Conservation (phyloP, 2,797 vertebrate genomes). For the Propithecus perrieri region DNA sequence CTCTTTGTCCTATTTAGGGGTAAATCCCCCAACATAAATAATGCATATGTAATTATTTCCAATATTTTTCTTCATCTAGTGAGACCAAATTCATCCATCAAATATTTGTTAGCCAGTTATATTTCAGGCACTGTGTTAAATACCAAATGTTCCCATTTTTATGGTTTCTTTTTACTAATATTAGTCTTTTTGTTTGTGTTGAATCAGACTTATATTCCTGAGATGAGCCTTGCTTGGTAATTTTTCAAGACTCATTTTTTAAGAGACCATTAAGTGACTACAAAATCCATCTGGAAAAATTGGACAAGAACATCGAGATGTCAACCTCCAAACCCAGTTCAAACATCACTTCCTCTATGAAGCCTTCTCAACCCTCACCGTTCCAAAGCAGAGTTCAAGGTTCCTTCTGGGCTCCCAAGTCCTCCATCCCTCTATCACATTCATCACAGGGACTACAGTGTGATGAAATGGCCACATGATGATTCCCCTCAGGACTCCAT, state of each 20-base stretch:
- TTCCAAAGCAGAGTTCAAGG: neutral
- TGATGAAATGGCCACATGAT: neutral
- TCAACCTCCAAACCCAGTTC: neutral
- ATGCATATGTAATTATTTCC: neutral
- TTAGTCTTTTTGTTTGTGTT: neutral
- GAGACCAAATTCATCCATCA: neutral
- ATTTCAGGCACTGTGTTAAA: neutral
- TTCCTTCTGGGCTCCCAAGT: neutral
- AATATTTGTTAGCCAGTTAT: neutral
- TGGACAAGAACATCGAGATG: neutral
- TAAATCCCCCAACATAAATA: neutral
- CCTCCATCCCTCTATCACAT: neutral
- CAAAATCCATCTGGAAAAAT: slow-evolving; percentile 20
- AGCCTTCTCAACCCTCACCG: neutral
- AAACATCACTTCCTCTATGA: neutral
- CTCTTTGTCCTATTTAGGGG: neutral
- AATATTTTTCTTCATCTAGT: neutral
- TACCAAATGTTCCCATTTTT: neutral
- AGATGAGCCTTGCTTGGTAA: neutral
- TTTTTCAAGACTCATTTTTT: slow-evolving; percentile 23
- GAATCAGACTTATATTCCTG: neutral
- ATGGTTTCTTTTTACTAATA: neutral
- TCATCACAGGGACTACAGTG: neutral
- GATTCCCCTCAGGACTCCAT: neutral
- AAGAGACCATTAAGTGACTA: neutral